Evolutionary conservation across 2,797 vertebrate genomes (phyloP), one percentile per base, ranked within the genome.

Genomic region (Malacoraja senta): DNA sequence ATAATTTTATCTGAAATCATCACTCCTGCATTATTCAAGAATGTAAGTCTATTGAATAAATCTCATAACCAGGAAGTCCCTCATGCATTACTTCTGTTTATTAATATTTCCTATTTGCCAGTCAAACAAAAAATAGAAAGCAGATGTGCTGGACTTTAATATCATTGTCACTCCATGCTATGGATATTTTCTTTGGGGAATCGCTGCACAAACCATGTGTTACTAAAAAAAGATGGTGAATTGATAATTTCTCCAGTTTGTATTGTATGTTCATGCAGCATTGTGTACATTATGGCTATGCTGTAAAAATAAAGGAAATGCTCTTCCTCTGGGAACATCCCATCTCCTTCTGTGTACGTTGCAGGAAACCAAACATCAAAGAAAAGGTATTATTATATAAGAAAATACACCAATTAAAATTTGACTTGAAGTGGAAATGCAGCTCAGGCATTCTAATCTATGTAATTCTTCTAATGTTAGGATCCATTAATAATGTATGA

Each of bases 371-470:
- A 74, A 19, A 91, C 71, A 74, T n/a, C 71, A n/a, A 91, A 91
- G 21, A 65, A 68, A 65, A 29, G 1, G 53, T 21, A 24, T 21
- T 72, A 91, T 21, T 91, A 13, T 76, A n/a, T 44, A 74, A 72
- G 44, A 92, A 92, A 74, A 7, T 38, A 35, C 21, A 76, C 38
- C 38, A 92, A 76, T 92, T 91, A 74, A 91, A 74, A 74, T 44
- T 17, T 74, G 68, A 29, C 32, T n/a, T 71, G 65, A 38, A 38
- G 21, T 38, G 10, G 68, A 76, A 90, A 38, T 38, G 19, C 63
- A 71, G 86, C 35, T 68, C 19, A 21, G 86, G 21, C 7, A 53
- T n/a, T 15, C 68, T 19, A 76, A 92, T 76, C 35, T 53, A 53
- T 76, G 35, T 92, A 92, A 76, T 58, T 38, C 68, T 24, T 17